Evolutionary conservation across 2,888 invertebrate genomes (phyloP).

Genomic region (Tiliacea aurago): DNA sequence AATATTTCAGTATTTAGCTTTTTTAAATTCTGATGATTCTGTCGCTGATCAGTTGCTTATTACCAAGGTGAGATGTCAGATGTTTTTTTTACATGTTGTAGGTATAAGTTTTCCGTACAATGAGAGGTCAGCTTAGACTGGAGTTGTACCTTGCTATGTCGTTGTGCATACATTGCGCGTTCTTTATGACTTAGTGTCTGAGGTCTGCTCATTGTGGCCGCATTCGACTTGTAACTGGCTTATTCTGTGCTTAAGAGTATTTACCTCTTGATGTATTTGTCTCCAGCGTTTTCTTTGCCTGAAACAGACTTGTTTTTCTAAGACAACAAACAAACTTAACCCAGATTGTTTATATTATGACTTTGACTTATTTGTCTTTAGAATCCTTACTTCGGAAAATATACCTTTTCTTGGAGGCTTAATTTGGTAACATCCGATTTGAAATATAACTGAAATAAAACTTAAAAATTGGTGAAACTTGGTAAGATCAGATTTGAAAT

Average conservation of each 20-base stretch:
- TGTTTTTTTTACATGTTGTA: no score
- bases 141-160: not conserved
- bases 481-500: no score
- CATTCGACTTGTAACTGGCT: slow-evolving; percentile 27
- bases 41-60: no score
- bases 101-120: not conserved
- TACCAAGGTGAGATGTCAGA: no score
- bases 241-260: slow-evolving; percentile 10
- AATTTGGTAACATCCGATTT: no score
- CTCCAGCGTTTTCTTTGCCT: not conserved
- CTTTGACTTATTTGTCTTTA: not conserved
- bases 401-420: not conserved
- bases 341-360: not conserved
- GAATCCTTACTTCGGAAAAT: not conserved
- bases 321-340: not conserved
- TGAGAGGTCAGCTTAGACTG: slow-evolving; percentile 4
- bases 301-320: not conserved
- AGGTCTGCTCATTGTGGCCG: slow-evolving; percentile 3
- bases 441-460: no score
- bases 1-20: no score
- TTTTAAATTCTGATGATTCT: no score
- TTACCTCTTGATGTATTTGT: slow-evolving; percentile 2
- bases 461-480: no score
- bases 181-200: slow-evolving; percentile 23
- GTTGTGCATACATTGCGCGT: not conserved